Base-by-base conservation (phyloP, 2,113 vertebrate species). In the Macroglossus sobrinus region DNA sequence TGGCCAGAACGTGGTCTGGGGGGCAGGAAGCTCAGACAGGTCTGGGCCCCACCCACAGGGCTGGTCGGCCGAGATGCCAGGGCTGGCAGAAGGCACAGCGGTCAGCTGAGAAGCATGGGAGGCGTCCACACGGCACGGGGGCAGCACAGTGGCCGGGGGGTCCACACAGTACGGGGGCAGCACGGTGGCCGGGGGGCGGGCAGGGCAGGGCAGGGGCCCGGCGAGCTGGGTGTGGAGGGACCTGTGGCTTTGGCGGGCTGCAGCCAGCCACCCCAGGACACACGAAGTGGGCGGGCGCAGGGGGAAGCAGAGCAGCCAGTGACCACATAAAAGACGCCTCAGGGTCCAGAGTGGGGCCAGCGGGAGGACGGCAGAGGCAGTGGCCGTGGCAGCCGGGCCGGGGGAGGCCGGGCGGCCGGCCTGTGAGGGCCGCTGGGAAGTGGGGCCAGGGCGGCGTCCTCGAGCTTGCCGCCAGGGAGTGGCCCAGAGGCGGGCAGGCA, bases 401-500 rank as follows among this genome's bases (percentile, higher is more conserved):
- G 33, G n/a, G 40, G 3, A 2, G 16, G 11, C 21, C 21, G 2
- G 3, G 33, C 63, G 33, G 45, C 45, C 4, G 43, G 76, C n/a
- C 87, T 12, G 28, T 22, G 61, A 16, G 84, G 22, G 68, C 7
- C 1, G 33, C 26, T 4, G 0, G 3, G 38, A 12, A 53, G 21
- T 12, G 64, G 75, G 64, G 98, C 98, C 68, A 69, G 66, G 33
- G 43, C 12, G 1, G 24, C 1, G 14, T 40, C 59, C 28, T 35
- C 40, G n/a, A 35, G 57, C 35, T 12, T 55, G 3, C 28, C 30
- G 8, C 16, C 16, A 24, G 13, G 63, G 40, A 33, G 66, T 55
- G 43, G 50, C n/a, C 75, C 45, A n/a, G 30, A 12, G 22, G 45
- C 24, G 19, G 28, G 35, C 43, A 4, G 12, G 30, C 35, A 16